A percentile compares a stretch with the other conserved stretches of the same genome.
Conservation (phyloP, 2,888 invertebrate species). For the Tinea trinotella region DNA sequence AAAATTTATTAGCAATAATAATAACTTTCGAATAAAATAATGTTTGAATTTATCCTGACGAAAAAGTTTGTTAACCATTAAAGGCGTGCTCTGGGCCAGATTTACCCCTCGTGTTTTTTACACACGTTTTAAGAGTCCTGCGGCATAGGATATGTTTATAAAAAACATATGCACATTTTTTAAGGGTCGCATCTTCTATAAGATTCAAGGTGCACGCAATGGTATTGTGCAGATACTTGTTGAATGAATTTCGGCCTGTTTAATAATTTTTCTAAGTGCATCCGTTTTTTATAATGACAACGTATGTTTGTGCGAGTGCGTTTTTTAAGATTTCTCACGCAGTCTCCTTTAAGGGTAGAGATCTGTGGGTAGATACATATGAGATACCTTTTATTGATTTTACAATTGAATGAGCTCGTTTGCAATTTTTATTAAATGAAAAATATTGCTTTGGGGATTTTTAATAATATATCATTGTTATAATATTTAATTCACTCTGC, state of each 20-base stretch:
- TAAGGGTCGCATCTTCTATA: constrained; percentile 49
- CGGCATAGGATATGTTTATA: constrained; percentile 45
- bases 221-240: constrained; percentile 60
- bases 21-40: too few relatives aligned
- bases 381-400: constrained; percentile 32
- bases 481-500: too few relatives aligned
- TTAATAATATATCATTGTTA: too few relatives aligned
- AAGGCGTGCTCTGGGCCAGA: constrained; percentile 24
- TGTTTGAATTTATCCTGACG: constrained; percentile 8
- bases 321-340: constrained; percentile 71
- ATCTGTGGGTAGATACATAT: constrained; percentile 73
- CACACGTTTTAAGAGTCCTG: constrained; percentile 37
- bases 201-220: constrained; percentile 51
- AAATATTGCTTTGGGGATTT: too few relatives aligned
- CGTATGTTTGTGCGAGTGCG: constrained; percentile 48
- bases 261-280: constrained; percentile 57
- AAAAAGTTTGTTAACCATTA: constrained; percentile 35
- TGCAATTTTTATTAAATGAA: constrained; percentile 7
- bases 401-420: constrained; percentile 15
- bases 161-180: constrained; percentile 71
- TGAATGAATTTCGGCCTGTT: constrained; percentile 39
- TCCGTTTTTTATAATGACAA: constrained; percentile 33
- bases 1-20: too few relatives aligned
- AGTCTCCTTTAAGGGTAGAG: constrained; percentile 47
- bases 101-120: constrained; percentile 46